Percentiles rank a stretch among this genome's conserved stretches.
Evolutionary conservation across 2,888 invertebrate species (phyloP).

Genomic region (Iselma pallidipennis): DNA sequence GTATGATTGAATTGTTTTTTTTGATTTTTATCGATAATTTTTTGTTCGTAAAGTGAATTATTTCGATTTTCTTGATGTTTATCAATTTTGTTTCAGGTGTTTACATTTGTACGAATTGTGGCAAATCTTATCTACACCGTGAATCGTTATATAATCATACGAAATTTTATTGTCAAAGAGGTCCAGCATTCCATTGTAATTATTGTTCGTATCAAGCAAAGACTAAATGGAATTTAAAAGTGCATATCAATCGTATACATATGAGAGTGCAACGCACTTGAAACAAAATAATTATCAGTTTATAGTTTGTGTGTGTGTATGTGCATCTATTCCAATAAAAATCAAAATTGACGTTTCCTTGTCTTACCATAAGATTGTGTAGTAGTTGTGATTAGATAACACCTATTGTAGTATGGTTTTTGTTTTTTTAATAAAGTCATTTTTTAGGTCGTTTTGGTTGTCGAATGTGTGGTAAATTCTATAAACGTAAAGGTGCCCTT

Average conservation of each 20-base stretch:
- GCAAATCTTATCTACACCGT: slow-evolving; percentile 21
- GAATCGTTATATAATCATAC: slow-evolving; percentile 16
- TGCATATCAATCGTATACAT: slow-evolving; percentile 13
- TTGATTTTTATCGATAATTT: background rate
- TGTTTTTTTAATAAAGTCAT: slow-evolving; percentile 14
- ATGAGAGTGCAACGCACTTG: slow-evolving; percentile 1
- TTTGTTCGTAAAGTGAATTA: background rate
- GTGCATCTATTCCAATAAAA: too few relatives aligned
- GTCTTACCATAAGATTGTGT: too few relatives aligned
- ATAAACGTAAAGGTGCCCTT: slow-evolving; percentile 25
- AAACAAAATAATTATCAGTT: too few relatives aligned
- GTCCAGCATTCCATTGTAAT: slow-evolving; percentile 21
- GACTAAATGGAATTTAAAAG: slow-evolving; percentile 22
- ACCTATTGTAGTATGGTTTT: slow-evolving; percentile 23
- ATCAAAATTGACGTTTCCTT: too few relatives aligned
- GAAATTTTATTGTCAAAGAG: slow-evolving; percentile 24
- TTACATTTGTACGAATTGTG: slow-evolving; percentile 20
- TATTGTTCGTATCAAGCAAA: slow-evolving; percentile 25
- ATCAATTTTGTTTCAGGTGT: background rate
- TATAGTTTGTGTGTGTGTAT: too few relatives aligned
- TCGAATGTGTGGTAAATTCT: slow-evolving; percentile 26
- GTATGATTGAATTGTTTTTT: background rate
- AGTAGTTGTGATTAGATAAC: too few relatives aligned
- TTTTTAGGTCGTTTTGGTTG: slow-evolving; percentile 15
- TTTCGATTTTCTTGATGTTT: background rate